Percentiles rank a stretch among this genome's conserved stretches.
phyloP scores from a whole-genome alignment of 2,113 vertebrate species.

The Hypomesus transpacificus region DNA sequence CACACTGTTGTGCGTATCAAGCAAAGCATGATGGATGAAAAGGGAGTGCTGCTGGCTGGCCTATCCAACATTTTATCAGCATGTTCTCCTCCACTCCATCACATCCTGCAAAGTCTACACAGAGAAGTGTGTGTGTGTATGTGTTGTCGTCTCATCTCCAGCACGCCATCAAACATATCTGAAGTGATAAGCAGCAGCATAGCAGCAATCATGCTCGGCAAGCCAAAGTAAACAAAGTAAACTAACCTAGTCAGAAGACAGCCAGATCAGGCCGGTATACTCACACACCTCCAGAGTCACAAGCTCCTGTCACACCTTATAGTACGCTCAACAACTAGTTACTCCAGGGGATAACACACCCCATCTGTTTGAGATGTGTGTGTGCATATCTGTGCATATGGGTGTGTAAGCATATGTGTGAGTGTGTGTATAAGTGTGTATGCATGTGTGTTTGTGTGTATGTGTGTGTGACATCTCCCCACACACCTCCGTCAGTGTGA shows the following conservation, averaged over 20 bases:
- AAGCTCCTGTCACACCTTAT: no score
- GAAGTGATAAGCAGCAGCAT: not conserved
- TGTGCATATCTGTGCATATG: not conserved
- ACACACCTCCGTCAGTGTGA: no score
- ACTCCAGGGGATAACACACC: no score
- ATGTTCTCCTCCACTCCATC: not conserved
- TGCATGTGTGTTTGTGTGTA: not conserved
- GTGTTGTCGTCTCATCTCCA: not conserved
- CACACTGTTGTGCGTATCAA: not conserved
- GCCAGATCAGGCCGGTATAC: no score
- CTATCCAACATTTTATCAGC: conserved; percentile 4
- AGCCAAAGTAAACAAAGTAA: no score
- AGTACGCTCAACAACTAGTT: no score
- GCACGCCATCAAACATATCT: no score
- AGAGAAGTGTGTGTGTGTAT: not conserved
- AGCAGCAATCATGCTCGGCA: no score
- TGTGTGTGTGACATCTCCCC: not conserved
- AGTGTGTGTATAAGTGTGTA: not conserved
- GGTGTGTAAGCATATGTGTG: not conserved
- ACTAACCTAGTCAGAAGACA: no score
- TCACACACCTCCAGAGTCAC: no score
- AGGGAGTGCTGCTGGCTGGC: not conserved
- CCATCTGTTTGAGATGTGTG: not conserved
- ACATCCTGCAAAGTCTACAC: not conserved
- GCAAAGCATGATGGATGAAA: not conserved